Base-by-base conservation (phyloP, 2,797 vertebrate genomes). In the Bovichtus variegatus region DNA sequence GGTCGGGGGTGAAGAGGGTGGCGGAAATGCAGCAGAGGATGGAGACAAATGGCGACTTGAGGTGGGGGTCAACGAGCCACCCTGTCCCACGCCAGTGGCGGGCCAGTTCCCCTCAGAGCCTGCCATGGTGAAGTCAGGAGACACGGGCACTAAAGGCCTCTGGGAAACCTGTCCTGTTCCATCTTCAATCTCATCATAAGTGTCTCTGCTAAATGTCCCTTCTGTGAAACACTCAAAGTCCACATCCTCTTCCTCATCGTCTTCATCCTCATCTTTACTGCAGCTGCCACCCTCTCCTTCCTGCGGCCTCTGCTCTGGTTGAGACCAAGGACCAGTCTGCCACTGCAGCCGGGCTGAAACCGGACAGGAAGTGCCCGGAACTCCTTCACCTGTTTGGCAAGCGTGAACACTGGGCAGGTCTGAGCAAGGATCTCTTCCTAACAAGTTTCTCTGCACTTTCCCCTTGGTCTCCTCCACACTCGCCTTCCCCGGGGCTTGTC, bases 341-440 rank as follows among this genome's bases (percentile, higher is more conserved):
- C 97, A 97, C 69, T 96, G 96, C 44, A 94, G 90, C 40, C 96
- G 95, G 9, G 90, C 92, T 10, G 96, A 91, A 3, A 43, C 18
- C 1, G 57, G 19, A 82, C 91, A 69, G 60, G 83, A 64, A 13
- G 59, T 86, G 53, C 81, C 89, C 0, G 71, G 69, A 4, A n/a
- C 43, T 0, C 57, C 85, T 0, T 78, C 83, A 0, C 18, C 85
- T 2, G 80, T 57, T 6, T 81, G 85, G 29, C 65, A 69, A 12
- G 67, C 61, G 0, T 70, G 87, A 38, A 41, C 73, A 12, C 63
- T 0, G 3, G 81, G 13, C 12, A 50, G 27, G 49, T 71, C 55
- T 0, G 89, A 76, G 25, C 87, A 0, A 19, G 61, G 47, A 2
- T 68, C 50, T 0, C 69, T 44, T 25, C 67, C 87, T 0, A 3